Conservation (phyloP, 2,888 invertebrate species). For the Sialis fuliginosa region DNA sequence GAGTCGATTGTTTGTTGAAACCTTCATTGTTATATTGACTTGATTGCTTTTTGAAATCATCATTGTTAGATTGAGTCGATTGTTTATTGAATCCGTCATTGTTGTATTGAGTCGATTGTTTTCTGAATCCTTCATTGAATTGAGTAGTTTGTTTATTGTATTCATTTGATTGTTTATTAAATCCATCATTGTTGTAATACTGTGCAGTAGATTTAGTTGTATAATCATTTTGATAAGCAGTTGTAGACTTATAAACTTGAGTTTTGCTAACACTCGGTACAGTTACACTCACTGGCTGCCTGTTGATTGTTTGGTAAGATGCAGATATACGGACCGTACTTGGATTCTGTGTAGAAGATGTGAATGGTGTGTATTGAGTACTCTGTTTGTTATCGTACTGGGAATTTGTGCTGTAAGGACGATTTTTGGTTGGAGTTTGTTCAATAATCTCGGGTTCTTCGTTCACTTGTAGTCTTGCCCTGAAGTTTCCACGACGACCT, state of each 20-base stretch:
- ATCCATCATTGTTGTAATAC: slow-evolving; percentile 6
- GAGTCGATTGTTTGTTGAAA: background rate
- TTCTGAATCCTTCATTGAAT: slow-evolving; percentile 10
- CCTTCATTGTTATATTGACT: background rate
- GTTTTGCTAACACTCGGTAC: slow-evolving; percentile 6
- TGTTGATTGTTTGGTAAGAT: slow-evolving; percentile 6
- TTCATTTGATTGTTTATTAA: slow-evolving; percentile 12
- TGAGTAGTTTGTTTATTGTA: slow-evolving; percentile 16
- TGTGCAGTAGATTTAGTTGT: slow-evolving; percentile 1
- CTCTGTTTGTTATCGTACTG: slow-evolving; percentile 6
- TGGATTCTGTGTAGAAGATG: slow-evolving; percentile 6
- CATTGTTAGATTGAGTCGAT: slow-evolving; percentile 18
- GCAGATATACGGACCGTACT: slow-evolving; percentile 5
- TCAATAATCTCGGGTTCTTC: slow-evolving; percentile 14
- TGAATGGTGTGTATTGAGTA: slow-evolving; percentile 3
- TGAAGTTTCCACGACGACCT: slow-evolving; percentile 9
- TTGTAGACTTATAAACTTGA: background rate
- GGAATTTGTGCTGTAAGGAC: slow-evolving; percentile 2
- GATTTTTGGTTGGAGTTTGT: slow-evolving; percentile 6
- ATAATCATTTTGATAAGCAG: slow-evolving; percentile 2
- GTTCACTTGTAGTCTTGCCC: slow-evolving; percentile 11
- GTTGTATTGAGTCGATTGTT: slow-evolving; percentile 12
- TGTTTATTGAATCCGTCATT: slow-evolving; percentile 17
- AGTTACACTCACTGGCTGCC: slow-evolving; percentile 7
- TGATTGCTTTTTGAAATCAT: slow-evolving; percentile 11